A percentile compares a stretch with the other conserved stretches of the same genome.
These are phyloP conservation scores for Lithosia quadra DNA, from an alignment of 2,888 invertebrate species.

Conservation along the genomic window DNA sequence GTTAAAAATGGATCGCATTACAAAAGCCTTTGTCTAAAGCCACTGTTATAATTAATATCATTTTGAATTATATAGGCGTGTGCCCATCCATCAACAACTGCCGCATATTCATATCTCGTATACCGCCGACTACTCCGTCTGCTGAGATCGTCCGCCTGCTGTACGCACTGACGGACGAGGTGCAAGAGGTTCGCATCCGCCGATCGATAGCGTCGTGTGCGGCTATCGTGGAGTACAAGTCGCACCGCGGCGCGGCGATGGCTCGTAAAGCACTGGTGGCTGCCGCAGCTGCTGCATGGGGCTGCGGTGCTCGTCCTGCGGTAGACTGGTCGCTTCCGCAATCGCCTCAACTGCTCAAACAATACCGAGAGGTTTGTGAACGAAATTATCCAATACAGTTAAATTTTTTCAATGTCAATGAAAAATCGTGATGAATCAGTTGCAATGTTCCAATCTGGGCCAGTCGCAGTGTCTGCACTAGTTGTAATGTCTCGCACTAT, in stretches of 20 bases:
- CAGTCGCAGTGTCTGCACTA: no score
- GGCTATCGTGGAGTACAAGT: constrained; percentile 91
- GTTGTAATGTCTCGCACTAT: no score
- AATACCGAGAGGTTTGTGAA: constrained; percentile 76
- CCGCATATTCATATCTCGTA: constrained; percentile 89
- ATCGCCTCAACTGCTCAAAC: constrained; percentile 77
- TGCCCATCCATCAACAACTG: constrained; percentile 92
- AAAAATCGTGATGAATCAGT: no score
- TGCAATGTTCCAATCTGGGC: no score
- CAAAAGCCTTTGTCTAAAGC: no score
- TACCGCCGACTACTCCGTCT: constrained; percentile 86
- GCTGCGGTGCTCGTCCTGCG: constrained; percentile 78
- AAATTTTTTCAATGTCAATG: no score
- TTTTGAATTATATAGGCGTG: no score
- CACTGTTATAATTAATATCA: no score
- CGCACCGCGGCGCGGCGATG: constrained; percentile 89
- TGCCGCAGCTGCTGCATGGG: constrained; percentile 83
- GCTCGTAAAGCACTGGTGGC: constrained; percentile 84
- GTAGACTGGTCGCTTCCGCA: constrained; percentile 84
- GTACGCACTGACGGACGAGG: constrained; percentile 83
- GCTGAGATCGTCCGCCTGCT: constrained; percentile 88
- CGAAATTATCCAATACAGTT: neutral
- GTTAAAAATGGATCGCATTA: no score
- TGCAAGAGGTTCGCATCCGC: constrained; percentile 81
- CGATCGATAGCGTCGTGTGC: constrained; percentile 83